Evolutionary conservation across 1,140 invertebrate genomes (phyloP).

Genomic region (Pseudoatta argentina): DNA sequence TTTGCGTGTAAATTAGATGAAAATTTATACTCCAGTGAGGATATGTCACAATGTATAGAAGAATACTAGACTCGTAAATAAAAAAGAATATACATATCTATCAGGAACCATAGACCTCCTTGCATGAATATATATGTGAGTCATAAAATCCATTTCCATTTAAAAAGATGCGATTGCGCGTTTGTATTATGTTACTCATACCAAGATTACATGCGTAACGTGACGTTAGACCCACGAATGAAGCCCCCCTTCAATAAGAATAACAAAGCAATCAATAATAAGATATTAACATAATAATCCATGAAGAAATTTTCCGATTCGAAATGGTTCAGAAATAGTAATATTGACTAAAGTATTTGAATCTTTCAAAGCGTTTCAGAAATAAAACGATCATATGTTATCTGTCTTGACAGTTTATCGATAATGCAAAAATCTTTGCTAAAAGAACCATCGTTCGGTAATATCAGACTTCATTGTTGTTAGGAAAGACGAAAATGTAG

Average conservation of each 20-base stretch:
- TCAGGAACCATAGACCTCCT: background rate
- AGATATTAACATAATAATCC: constrained; percentile 17
- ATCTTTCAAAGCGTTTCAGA: constrained; percentile 17
- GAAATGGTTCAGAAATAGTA: background rate
- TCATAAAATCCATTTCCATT: background rate
- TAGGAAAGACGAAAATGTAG: constrained; percentile 41
- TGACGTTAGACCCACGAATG: background rate
- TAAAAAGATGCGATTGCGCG: background rate
- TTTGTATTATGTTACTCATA: background rate
- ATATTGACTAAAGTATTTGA: constrained; percentile 10
- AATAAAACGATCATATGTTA: constrained; percentile 13
- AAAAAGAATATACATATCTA: background rate
- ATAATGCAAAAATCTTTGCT: constrained; percentile 10
- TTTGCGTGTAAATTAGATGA: background rate
- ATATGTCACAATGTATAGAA: background rate
- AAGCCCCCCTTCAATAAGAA: background rate
- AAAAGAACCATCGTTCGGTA: background rate
- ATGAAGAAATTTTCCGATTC: background rate
- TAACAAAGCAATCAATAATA: background rate
- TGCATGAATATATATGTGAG: background rate
- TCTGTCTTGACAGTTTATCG: constrained; percentile 28
- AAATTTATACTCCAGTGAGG: background rate
- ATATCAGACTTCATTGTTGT: constrained; percentile 27
- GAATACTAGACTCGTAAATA: background rate
- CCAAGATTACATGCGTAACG: background rate